phyloP scores from a whole-genome alignment of 2,888 invertebrate genomes.

The Habrosyne pyritoides region DNA sequence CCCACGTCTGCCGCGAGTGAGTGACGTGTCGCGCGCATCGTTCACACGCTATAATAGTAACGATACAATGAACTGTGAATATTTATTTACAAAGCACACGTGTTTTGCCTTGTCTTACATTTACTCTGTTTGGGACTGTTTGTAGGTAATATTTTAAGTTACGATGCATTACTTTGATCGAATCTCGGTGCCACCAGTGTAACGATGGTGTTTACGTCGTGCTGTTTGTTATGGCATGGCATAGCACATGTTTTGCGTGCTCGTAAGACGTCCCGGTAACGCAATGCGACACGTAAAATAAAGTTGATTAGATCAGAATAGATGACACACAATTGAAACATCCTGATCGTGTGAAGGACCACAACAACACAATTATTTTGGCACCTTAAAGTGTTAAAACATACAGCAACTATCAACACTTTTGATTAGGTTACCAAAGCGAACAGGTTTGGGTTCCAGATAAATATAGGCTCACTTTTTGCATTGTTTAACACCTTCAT shows the following conservation, averaged over 20 bases:
- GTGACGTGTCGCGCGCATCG: constrained; percentile 58
- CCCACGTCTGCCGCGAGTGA: constrained; percentile 59
- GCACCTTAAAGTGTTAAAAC: constrained; percentile 10
- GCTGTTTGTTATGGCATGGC: constrained; percentile 23
- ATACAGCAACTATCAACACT: background rate
- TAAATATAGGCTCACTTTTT: background rate
- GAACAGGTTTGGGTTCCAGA: constrained; percentile 17
- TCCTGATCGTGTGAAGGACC: background rate
- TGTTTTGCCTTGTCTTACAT: constrained; percentile 46
- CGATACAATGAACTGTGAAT: constrained; percentile 56
- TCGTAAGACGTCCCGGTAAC: constrained; percentile 46
- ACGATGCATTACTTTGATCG: constrained; percentile 32
- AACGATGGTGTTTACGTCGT: constrained; percentile 62
- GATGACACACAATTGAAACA: constrained; percentile 2
- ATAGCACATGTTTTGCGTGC: constrained; percentile 51
- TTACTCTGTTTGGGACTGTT: constrained; percentile 16
- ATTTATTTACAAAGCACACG: constrained; percentile 46
- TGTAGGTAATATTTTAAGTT: constrained; percentile 3
- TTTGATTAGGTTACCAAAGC: constrained; percentile 5
- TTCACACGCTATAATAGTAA: constrained; percentile 41
- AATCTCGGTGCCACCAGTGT: constrained; percentile 41
- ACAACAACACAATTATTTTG: constrained; percentile 8
- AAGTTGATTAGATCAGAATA: constrained; percentile 22
- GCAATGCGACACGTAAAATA: constrained; percentile 66
- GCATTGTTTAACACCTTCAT: background rate